Base-by-base conservation (phyloP, 2,888 invertebrate genomes). In the Alviniconcha strummeri region DNA sequence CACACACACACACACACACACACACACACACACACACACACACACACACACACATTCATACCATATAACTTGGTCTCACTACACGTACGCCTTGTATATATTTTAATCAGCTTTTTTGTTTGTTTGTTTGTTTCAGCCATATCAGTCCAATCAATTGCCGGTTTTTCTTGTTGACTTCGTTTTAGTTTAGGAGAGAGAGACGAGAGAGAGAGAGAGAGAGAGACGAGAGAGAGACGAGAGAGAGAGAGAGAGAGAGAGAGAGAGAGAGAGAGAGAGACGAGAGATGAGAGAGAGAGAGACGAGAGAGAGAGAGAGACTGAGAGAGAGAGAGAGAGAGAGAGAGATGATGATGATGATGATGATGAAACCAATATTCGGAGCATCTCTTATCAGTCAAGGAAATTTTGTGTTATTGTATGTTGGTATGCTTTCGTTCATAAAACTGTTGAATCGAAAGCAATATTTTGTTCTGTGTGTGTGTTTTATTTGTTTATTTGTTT, bases 11-110 rank as follows among this genome's bases (percentile, higher is more conserved):
- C 15, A 55, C 75, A 55, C 75, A 75, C 75, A 75, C 75, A 75
- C 75, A 75, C 75, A 75, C 75, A 75, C 75, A 75, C 75, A 75
- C 75, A 75, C 75, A 75, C 75, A 75, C 75, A 74, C 75, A 75
- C 54, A 52, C 75, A 55, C 54, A 52, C 75, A 55, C 54, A 52
- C 3, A 75, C 5, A 19, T 36, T 36, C 36, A 36, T 36, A 36
- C 36, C 3, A 36, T 36, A 36, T 36, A 0, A 36, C 36, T 36
- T 3, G 36, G 36, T 36, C 36, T 36, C 36, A 36, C 36, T 36
- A 3, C 36, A 36, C 3, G 3, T 36, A 36, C 36, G 36, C 36
- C 36, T 36, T 36, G 36, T 36, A 36, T 36, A 36, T 36, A 36
- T 36, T 36, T 36, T 36, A 36, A 36, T 36, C 36, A 36, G 36